Evolutionary conservation across 35 echinoderm and acorn worm genomes (phyloP).

Genomic region (Apostichopus japonicus): DNA sequence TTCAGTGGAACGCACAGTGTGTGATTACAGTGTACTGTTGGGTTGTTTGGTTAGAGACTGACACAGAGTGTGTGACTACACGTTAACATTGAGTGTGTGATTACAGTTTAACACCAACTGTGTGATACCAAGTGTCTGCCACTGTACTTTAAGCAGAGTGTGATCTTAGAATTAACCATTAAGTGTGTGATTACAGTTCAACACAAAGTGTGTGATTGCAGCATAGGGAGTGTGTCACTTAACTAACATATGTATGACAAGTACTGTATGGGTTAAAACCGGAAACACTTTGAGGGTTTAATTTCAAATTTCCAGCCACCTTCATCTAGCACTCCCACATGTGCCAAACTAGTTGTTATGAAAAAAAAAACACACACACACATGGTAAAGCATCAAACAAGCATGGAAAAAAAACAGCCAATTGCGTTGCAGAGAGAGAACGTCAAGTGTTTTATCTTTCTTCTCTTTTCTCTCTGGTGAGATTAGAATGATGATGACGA

Average conservation of each 20-base stretch:
- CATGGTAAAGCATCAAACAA: conserved; percentile 22
- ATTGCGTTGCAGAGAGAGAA: not conserved
- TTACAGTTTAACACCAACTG: not conserved
- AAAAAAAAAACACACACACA: not conserved
- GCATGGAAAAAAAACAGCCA: not conserved
- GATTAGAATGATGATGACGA: conserved; percentile 7
- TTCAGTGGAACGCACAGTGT: no score
- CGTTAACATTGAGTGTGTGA: not conserved
- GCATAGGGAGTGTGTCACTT: not conserved
- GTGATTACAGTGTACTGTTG: no score
- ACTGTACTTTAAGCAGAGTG: not conserved
- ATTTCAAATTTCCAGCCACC: not conserved
- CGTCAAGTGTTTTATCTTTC: not conserved
- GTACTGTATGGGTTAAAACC: no score
- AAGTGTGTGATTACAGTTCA: not conserved
- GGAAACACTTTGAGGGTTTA: no score
- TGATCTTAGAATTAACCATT: not conserved
- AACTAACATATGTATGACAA: not conserved
- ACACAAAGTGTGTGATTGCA: not conserved
- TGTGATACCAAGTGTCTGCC: not conserved
- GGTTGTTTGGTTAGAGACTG: not conserved
- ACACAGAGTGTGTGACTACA: not conserved
- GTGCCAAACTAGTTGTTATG: conserved; percentile 17
- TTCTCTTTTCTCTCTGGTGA: not conserved
- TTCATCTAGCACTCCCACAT: not conserved